Base-by-base conservation (phyloP, 2,888 invertebrate species). In the Allolobophora icterica region DNA sequence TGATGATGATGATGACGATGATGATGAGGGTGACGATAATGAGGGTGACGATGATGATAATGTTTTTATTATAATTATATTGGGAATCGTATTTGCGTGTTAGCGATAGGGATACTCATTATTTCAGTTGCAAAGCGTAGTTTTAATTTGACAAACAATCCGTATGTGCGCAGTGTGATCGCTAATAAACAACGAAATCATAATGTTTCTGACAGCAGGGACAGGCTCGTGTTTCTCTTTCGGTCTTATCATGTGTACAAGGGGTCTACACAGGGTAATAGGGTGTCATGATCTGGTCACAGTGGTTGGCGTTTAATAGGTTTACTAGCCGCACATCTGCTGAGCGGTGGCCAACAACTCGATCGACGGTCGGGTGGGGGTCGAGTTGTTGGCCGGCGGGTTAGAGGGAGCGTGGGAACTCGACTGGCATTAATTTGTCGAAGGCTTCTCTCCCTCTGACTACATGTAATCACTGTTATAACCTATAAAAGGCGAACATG, bases 321-420 rank as follows among this genome's bases (percentile, higher is more conserved):
- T 71, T 71, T 71, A 13, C 71, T 71, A 4, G 30, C 71, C n/a
- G n/a, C 71, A 71, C 71, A 71, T 71, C 71, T n/a, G 30, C 8
- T 71, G 71, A 5, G 13, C 71, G 8, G n/a, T 30, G n/a, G 71
- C 30, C n/a, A 71, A n/a, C 71, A 71, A 71, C 71, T 71, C 30
- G n/a, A 71, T n/a, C n/a, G 71, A n/a, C 2, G 30, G 71, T 71
- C 30, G 71, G 21, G 52, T n/a, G 30, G 71, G 71, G 71, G 13
- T n/a, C 30, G n/a, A 8, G 71, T 30, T 71, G 30, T 1, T n/a
- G 30, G n/a, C 71, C 71, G 71, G 71, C 11, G 30, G 71, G 71
- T 71, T 71, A n/a, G 71, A 71, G 71, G n/a, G 52, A 30, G 71
- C 71, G 71, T 71, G 71, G 71, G 71, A 71, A 71, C 71, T n/a